Conservation (phyloP, 1,140 invertebrate species). For the Drosophila lini region DNA sequence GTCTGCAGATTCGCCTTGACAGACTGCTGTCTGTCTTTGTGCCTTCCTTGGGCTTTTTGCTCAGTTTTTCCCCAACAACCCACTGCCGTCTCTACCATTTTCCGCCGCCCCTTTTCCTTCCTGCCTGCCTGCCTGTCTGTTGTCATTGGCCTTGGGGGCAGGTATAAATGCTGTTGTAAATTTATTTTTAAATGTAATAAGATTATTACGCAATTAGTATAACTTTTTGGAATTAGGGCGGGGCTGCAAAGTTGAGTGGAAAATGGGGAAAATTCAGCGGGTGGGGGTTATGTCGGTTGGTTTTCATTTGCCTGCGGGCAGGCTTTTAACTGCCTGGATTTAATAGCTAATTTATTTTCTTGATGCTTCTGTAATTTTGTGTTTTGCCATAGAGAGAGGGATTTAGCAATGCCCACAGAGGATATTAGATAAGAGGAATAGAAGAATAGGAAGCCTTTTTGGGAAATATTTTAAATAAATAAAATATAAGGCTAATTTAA, state of each 20-base stretch:
- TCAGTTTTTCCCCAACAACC: neutral
- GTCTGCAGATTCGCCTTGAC: constrained; percentile 32
- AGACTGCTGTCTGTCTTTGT: constrained; percentile 35
- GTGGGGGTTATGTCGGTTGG: neutral
- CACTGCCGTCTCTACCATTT: neutral
- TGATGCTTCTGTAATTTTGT: constrained; percentile 48
- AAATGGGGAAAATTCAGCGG: constrained; percentile 19
- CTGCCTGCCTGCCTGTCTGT: constrained; percentile 4
- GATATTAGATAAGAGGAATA: neutral
- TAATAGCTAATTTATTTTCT: constrained; percentile 77
- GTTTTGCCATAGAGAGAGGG: constrained; percentile 8
- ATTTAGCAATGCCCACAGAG: neutral
- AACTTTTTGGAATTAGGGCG: constrained; percentile 60
- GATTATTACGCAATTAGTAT: constrained; percentile 81
- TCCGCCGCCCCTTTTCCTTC: neutral
- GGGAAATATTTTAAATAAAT: no score
- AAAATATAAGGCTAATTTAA: neutral
- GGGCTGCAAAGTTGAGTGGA: constrained; percentile 22
- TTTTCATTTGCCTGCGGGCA: constrained; percentile 42
- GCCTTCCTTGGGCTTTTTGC: constrained; percentile 15
- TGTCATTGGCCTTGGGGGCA: constrained; percentile 65
- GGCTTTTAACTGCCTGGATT: constrained; percentile 74
- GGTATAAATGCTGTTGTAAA: constrained; percentile 81
- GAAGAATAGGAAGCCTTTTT: no score
- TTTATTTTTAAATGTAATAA: constrained; percentile 83